Evolutionary conservation across 2,888 invertebrate genomes (phyloP).

Genomic region (Cephus nigrinus): DNA sequence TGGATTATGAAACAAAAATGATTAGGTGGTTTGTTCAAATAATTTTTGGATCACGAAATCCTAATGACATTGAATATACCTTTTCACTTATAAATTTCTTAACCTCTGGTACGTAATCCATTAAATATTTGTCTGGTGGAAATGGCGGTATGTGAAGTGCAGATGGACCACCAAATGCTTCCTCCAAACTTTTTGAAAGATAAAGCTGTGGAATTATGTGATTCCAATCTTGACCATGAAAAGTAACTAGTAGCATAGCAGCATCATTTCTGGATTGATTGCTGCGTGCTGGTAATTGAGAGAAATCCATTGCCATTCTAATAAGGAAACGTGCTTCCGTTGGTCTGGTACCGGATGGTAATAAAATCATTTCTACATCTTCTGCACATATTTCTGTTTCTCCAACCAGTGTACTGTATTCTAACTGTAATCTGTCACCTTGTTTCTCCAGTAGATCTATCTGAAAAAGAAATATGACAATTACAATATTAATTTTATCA

Average conservation of each 20-base stretch:
- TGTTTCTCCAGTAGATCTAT: slow-evolving; percentile 68
- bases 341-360: slow-evolving; percentile 66
- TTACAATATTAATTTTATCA: neutral
- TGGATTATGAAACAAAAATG: slow-evolving; percentile 29
- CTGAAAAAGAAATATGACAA: slow-evolving; percentile 49
- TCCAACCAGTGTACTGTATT: slow-evolving; percentile 74
- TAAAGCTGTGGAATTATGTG: slow-evolving; percentile 65
- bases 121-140: slow-evolving; percentile 61
- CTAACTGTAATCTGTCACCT: slow-evolving; percentile 71
- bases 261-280: slow-evolving; percentile 67
- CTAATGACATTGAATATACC: slow-evolving; percentile 59
- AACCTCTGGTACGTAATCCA: slow-evolving; percentile 72
- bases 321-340: slow-evolving; percentile 73
- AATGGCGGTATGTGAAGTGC: slow-evolving; percentile 67
- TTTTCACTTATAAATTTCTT: slow-evolving; percentile 69
- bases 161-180: slow-evolving; percentile 64
- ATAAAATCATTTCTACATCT: slow-evolving; percentile 76
- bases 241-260: slow-evolving; percentile 71
- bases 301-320: slow-evolving; percentile 73
- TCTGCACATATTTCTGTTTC: slow-evolving; percentile 69
- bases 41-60: neutral
- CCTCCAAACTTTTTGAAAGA: slow-evolving; percentile 69
- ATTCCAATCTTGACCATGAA: slow-evolving; percentile 69
- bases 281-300: slow-evolving; percentile 72
- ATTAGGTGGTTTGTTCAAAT: slow-evolving; percentile 3